Percentiles rank a stretch among this genome's conserved stretches.
phyloP scores from a whole-genome alignment of 2,888 invertebrate genomes.

The Metellina segmentata region DNA sequence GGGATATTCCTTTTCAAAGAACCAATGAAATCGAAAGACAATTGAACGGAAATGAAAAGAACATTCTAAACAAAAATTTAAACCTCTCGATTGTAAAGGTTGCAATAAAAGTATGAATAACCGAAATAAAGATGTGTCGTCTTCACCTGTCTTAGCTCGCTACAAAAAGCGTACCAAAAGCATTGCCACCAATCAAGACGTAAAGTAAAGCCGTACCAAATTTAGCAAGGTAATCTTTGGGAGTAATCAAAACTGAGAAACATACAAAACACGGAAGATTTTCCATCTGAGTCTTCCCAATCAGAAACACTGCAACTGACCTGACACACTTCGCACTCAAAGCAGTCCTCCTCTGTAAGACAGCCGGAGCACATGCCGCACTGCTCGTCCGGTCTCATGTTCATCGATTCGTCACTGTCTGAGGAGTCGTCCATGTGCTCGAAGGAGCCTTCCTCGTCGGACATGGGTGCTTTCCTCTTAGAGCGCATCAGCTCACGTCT shows the following conservation, averaged over 20 bases:
- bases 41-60: no score
- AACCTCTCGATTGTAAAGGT: no score
- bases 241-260: not conserved
- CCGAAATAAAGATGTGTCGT: no score
- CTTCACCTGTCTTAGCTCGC: no score
- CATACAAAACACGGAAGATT: not conserved
- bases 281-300: not conserved
- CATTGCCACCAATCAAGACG: no score
- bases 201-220: no score
- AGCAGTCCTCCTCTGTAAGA: constrained; percentile 55
- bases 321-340: constrained; percentile 70
- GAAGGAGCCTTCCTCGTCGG: constrained; percentile 38
- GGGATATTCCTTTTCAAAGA: no score
- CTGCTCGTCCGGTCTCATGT: not conserved
- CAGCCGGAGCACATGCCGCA: constrained; percentile 63
- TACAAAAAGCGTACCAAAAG: no score
- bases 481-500: constrained; percentile 2
- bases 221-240: no score
- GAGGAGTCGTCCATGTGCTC: constrained; percentile 19
- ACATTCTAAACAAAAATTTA: no score
- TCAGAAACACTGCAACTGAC: constrained; percentile 20
- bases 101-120: no score
- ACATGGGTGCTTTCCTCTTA: constrained; percentile 30
- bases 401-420: constrained; percentile 28
- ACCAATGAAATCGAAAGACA: no score